Evolutionary conservation across 2,113 vertebrate species (phyloP).

Genomic region (Tyrannus savana): DNA sequence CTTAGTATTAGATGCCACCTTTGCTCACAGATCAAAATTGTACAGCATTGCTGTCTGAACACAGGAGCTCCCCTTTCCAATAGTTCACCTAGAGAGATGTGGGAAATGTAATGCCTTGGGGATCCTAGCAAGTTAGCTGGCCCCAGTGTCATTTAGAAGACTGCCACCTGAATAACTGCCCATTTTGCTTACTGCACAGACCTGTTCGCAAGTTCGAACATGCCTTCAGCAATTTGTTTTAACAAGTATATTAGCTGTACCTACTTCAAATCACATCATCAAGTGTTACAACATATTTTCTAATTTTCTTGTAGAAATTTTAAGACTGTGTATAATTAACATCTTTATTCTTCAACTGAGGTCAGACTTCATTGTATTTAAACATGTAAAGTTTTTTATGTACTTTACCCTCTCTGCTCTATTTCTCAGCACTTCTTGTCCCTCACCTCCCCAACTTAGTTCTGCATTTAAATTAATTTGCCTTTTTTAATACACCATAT

Average conservation of each 20-base stretch:
- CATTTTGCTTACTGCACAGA: neutral
- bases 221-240: neutral
- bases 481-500: neutral
- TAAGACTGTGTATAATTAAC: neutral
- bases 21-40: neutral
- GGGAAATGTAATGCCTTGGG: neutral
- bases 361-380: neutral
- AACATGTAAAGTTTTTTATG: neutral
- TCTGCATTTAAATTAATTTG: neutral
- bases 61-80: neutral
- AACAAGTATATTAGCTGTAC: neutral
- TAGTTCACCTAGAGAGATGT: neutral
- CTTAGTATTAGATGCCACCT: neutral
- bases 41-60: neutral
- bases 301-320: neutral
- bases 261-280: neutral
- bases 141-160: neutral
- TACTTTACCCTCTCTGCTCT: neutral
- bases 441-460: neutral
- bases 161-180: neutral
- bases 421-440: neutral
- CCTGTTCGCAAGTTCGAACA: neutral
- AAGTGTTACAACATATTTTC: neutral
- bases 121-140: accelerated
- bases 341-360: neutral